Evolutionary conservation across 1,140 invertebrate genomes (phyloP).

Genomic region (Micrasema minimum): DNA sequence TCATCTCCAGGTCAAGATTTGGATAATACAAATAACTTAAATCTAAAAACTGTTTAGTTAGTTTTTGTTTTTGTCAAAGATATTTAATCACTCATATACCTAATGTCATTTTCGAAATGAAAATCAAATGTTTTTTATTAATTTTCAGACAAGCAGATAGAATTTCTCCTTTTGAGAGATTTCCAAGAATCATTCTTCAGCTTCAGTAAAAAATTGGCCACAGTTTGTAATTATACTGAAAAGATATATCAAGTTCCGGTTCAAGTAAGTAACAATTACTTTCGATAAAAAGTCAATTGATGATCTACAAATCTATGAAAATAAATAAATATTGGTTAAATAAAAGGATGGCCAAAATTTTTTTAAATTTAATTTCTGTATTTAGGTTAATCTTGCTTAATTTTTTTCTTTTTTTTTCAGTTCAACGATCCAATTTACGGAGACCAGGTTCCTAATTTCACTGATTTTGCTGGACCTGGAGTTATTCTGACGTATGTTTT

Average conservation of each 20-base stretch:
- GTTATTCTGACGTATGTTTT: conserved; percentile 85
- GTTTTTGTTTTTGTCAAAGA: too few relatives aligned
- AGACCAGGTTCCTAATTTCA: conserved; percentile 84
- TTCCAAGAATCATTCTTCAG: conserved; percentile 78
- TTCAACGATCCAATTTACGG: conserved; percentile 90
- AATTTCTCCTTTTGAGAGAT: conserved; percentile 80
- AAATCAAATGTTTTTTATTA: conserved; percentile 38
- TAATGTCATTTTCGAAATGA: too few relatives aligned
- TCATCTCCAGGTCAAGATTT: too few relatives aligned
- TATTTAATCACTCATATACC: too few relatives aligned
- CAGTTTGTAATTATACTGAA: conserved; percentile 76
- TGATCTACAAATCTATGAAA: neutral
- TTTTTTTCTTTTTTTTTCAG: conserved; percentile 62
- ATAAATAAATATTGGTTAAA: neutral
- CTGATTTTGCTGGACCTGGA: conserved; percentile 94
- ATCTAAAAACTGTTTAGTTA: too few relatives aligned
- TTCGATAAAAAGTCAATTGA: neutral
- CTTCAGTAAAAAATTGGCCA: conserved; percentile 75
- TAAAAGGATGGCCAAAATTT: neutral
- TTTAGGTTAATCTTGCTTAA: conserved; percentile 3
- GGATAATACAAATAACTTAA: too few relatives aligned
- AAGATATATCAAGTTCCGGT: conserved; percentile 79
- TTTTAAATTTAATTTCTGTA: neutral
- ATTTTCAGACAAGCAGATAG: conserved; percentile 88
- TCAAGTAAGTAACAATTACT: conserved; percentile 62